A percentile compares a stretch with the other conserved stretches of the same genome.
Conservation (phyloP, 2,113 vertebrate genomes). For the Plecturocebus donacophilus region DNA sequence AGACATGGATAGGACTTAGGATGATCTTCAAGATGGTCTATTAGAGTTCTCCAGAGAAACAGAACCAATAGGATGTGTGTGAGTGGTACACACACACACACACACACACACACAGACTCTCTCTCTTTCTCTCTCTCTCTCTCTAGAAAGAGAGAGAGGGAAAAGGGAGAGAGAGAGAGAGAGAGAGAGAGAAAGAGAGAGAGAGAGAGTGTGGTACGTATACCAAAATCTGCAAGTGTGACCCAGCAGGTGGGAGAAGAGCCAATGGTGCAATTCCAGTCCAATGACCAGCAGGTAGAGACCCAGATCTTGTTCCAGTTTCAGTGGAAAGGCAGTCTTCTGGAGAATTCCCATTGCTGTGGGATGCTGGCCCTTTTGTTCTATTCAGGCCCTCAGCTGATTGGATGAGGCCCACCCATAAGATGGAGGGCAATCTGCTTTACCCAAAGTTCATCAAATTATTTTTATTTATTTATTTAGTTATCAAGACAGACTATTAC, state of each 20-base stretch:
- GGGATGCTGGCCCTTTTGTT: neutral
- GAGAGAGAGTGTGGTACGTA: neutral
- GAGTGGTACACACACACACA: neutral
- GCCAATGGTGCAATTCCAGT: neutral
- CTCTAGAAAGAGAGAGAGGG: neutral
- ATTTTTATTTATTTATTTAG: no score
- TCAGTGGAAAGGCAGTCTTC: neutral
- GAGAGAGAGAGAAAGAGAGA: neutral
- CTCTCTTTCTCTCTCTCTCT: no score
- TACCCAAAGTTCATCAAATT: neutral
- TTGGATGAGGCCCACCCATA: neutral
- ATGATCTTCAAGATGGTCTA: neutral
- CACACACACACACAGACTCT: neutral
- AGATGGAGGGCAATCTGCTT: neutral
- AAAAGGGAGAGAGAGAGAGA: neutral
- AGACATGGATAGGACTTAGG: neutral
- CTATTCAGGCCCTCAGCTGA: no score
- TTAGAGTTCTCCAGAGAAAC: constrained; percentile 31
- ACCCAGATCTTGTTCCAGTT: neutral
- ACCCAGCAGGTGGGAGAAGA: neutral
- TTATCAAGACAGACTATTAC: no score
- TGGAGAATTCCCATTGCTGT: neutral
- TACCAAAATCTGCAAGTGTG: neutral
- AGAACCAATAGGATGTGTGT: neutral
- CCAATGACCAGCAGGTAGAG: neutral